These are phyloP conservation scores for Aplysina aerophoba DNA, from an alignment of 37 sponge, comb jelly and placozoan genomes.

Conservation along the genomic window DNA sequence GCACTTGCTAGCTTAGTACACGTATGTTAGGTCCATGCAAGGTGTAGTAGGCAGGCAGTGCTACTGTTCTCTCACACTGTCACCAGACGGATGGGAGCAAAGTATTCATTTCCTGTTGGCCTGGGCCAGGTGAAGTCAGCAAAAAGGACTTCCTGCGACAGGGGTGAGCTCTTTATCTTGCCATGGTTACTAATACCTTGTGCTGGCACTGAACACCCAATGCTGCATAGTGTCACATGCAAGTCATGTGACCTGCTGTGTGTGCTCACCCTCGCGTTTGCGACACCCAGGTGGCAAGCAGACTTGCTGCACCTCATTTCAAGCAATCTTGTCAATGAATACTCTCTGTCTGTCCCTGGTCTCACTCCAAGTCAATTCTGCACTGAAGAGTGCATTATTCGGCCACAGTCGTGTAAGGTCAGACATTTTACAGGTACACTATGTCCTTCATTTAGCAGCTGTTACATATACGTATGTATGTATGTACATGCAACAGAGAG, in stretches of 20 bases:
- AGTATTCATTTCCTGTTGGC: conserved; percentile 37
- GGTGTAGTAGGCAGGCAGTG: no score
- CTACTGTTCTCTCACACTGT: background rate
- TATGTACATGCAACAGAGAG: no score
- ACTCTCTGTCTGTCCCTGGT: background rate
- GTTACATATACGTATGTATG: no score
- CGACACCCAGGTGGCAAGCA: background rate
- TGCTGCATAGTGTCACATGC: no score
- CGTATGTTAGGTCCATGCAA: no score
- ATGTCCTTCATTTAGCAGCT: no score
- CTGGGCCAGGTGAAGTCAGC: conserved; percentile 13
- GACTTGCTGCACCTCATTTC: background rate
- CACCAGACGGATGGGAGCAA: background rate
- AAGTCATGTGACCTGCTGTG: no score
- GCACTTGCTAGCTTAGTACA: no score
- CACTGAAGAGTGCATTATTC: conserved; percentile 4
- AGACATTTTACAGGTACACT: background rate
- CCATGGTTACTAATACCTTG: background rate
- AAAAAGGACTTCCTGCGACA: conserved; percentile 56
- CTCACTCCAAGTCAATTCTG: background rate
- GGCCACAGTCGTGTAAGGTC: background rate
- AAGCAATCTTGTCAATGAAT: background rate
- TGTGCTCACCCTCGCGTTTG: no score
- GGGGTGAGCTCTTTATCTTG: conserved; percentile 48
- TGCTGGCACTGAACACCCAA: no score